Percentiles rank a stretch among this genome's conserved stretches.
Conservation (phyloP, 2,113 vertebrate species). For the Forbesichthys agassizii region DNA sequence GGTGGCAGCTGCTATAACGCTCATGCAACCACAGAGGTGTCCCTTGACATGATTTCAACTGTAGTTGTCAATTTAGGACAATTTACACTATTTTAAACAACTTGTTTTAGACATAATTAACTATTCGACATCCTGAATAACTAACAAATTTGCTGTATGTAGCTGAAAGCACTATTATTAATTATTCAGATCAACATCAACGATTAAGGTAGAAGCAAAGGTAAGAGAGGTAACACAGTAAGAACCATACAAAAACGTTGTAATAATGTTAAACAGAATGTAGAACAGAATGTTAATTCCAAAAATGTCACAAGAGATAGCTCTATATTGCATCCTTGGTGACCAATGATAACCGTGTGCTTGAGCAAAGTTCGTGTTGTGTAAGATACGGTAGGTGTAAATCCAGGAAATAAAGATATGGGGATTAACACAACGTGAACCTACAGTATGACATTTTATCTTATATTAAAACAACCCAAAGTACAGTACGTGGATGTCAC, state of each 20-base stretch:
- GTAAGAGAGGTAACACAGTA: background rate
- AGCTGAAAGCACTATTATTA: too few species aligned
- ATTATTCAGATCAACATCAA: too few species aligned
- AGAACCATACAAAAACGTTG: background rate
- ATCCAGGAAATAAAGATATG: conserved; percentile 45
- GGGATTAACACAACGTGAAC: too few species aligned
- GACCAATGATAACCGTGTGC: background rate
- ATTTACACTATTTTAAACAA: background rate
- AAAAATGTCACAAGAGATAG: background rate
- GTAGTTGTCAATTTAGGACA: background rate
- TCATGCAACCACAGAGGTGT: conserved; percentile 10
- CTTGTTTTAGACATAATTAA: background rate
- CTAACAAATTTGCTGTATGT: too few species aligned
- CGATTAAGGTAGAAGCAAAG: too few species aligned
- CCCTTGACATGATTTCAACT: conserved; percentile 7
- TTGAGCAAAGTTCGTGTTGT: background rate
- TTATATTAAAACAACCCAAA: too few species aligned
- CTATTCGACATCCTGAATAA: too few species aligned
- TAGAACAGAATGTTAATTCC: background rate
- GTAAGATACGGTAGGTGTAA: background rate
- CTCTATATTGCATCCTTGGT: background rate
- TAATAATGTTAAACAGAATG: conserved; percentile 1
- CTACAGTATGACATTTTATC: too few species aligned
- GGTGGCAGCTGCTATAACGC: conserved; percentile 27
- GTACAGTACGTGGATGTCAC: too few species aligned